Base-by-base conservation (phyloP, 1,140 invertebrate genomes). In the Drosophila bocki region DNA sequence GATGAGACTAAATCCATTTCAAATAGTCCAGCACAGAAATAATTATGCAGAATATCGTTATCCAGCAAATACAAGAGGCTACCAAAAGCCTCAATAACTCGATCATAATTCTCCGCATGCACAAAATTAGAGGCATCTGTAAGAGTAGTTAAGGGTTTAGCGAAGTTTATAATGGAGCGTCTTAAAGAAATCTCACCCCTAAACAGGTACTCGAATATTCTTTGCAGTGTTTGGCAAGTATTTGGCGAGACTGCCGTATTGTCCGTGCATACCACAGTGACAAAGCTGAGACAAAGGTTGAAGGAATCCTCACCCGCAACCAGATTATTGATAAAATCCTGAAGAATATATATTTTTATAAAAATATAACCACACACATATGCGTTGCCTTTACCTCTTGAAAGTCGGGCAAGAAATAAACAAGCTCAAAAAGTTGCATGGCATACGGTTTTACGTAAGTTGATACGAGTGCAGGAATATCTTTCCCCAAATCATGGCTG, bases 141-240 rank as follows among this genome's bases (percentile, higher is more conserved):
- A 3, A 3, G 3, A 1, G 15, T 3, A 44, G 4, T 32, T 11
- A 17, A 39, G 12, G 26, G 11, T 29, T 19, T 35, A 26, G 12
- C 2, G 11, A n/a, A n/a, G 35, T 7, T n/a, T 17, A 42, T 3
- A 17, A 48, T n/a, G 13, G 33, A 42, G 3, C 2, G 19, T 8
- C 7, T 26, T 35, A 1, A 13, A 3, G 9, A n/a, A 1, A 4
- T 26, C 6, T 53, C 35, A 88, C 85, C 78, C 37, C 37, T 70
- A 11, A 84, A 69, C 9, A 88, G 17, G 50, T 69, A 88, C 11
- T 82, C 64, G 41, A 91, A 88, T 32, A 79, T 62, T 12, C 48
- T 48, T 26, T 70, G 26, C 12, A 88, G 6, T 1, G 42, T 54
- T 39, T 45, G 37, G 17, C 39, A 82, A 6, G 63, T 90, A 12